phyloP scores from a whole-genome alignment of 2,113 vertebrate species.

The Gnathonemus echidnorhynchus region DNA sequence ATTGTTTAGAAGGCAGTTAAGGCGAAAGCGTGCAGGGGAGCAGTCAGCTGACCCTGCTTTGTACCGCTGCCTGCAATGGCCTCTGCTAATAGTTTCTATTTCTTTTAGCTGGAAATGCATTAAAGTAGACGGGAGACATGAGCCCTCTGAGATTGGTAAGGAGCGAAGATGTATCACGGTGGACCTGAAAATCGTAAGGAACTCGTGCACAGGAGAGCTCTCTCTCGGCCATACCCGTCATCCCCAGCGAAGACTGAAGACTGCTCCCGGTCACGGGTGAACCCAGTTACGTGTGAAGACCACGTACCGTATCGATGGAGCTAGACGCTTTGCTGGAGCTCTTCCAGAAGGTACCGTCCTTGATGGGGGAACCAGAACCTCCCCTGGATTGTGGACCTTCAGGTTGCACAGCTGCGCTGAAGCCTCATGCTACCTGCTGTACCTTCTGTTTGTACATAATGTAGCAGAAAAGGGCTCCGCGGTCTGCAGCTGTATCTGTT shows the following conservation, averaged over 20 bases:
- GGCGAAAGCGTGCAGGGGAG: not conserved
- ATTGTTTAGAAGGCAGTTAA: constrained; percentile 8
- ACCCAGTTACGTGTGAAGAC: not conserved
- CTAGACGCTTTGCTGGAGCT: not conserved
- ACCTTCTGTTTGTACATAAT: not conserved
- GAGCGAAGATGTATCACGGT: constrained; percentile 25
- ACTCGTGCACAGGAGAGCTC: not conserved
- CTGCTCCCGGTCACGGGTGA: not conserved
- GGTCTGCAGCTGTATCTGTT: not conserved
- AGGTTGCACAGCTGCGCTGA: not conserved
- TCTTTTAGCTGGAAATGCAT: constrained; percentile 8
- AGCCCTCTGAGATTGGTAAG: constrained; percentile 24
- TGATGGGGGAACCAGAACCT: not conserved
- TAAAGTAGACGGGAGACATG: not conserved
- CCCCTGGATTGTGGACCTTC: not conserved
- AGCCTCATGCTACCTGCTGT: not conserved
- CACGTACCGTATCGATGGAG: not conserved
- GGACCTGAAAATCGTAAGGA: constrained; percentile 8
- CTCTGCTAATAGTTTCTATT: constrained; percentile 21
- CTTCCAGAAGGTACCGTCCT: not conserved
- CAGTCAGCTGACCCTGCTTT: not conserved
- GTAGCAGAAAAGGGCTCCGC: not conserved
- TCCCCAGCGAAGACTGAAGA: not conserved
- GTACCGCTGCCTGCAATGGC: not conserved
- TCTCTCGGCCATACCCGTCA: not conserved